Conservation (phyloP, 2,113 vertebrate species). For the Poecile atricapillus region DNA sequence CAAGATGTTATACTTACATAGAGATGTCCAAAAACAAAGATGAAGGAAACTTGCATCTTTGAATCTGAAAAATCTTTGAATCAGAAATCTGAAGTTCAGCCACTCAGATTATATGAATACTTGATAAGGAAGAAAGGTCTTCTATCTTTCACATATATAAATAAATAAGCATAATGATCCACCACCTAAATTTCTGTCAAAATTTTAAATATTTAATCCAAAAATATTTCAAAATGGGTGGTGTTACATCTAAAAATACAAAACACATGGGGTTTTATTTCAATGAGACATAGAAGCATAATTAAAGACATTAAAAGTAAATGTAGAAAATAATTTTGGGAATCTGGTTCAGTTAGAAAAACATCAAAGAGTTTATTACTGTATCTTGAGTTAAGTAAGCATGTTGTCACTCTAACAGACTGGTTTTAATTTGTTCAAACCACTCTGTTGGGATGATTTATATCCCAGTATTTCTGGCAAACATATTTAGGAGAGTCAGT, state of each 20-base stretch:
- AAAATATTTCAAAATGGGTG: not conserved
- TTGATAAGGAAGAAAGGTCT: not conserved
- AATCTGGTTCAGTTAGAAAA: not conserved
- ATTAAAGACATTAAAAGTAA: not conserved
- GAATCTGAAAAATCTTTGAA: too few species aligned
- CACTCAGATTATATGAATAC: not conserved
- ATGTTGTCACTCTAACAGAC: not conserved
- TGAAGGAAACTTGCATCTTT: not conserved
- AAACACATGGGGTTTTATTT: not conserved
- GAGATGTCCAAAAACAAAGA: not conserved
- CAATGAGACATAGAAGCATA: not conserved
- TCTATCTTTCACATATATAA: not conserved
- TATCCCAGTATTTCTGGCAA: not conserved
- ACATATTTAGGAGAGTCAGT: not conserved
- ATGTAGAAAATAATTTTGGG: not conserved
- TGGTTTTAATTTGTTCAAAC: conserved; percentile 29
- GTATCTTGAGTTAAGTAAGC: not conserved
- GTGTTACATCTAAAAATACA: not conserved
- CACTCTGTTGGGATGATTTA: not conserved
- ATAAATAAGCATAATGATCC: not conserved
- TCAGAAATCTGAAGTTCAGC: not conserved
- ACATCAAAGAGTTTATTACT: conserved; percentile 16
- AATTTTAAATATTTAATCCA: not conserved
- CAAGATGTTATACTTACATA: not conserved
- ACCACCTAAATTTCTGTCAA: not conserved